phyloP scores from a whole-genome alignment of 2,797 vertebrate species.

The Tapera naevia region DNA sequence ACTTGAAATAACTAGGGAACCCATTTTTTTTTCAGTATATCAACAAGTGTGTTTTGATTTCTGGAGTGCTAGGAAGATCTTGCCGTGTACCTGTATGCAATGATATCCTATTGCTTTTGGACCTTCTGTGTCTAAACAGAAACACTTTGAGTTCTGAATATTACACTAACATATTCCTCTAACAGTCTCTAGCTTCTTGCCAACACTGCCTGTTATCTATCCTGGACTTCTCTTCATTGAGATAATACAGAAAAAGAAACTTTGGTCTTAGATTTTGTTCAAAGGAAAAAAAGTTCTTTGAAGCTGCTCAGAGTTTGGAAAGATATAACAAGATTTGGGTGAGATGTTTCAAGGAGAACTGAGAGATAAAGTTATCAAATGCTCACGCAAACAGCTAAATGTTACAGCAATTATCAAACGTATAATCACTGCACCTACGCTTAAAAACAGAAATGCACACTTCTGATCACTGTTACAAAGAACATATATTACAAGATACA shows the following conservation, averaged over 20 bases:
- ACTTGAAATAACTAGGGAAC: neutral
- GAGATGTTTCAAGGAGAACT: neutral
- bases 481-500: accelerated
- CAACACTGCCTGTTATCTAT: neutral
- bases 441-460: neutral
- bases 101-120: neutral
- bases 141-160: neutral
- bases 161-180: neutral
- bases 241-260: neutral
- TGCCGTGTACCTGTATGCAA: neutral
- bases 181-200: neutral
- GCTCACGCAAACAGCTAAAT: neutral
- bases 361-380: neutral
- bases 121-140: neutral
- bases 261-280: neutral
- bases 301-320: neutral
- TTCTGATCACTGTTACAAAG: neutral
- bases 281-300: neutral
- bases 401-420: neutral
- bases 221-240: neutral
- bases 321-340: neutral
- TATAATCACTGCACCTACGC: neutral
- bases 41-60: neutral
- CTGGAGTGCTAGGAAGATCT: neutral
- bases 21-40: neutral